These are phyloP conservation scores for Tinea pellionella DNA, from an alignment of 2,888 invertebrate genomes.

Conservation along the genomic window DNA sequence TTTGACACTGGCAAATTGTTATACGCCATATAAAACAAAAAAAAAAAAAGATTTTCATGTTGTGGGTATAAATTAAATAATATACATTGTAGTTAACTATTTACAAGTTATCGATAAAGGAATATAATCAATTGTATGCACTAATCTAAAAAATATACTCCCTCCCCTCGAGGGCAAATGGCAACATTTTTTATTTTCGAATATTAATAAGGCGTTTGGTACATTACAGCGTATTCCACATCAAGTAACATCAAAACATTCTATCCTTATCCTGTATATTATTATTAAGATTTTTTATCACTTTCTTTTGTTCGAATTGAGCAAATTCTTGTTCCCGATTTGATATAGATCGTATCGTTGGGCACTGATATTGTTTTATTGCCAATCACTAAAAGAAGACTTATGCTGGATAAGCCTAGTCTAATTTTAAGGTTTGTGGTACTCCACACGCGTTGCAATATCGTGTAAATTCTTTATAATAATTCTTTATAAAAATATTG, in stretches of 20 bases:
- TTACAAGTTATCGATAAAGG: not conserved
- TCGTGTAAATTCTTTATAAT: too few species aligned
- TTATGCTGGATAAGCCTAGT: too few species aligned
- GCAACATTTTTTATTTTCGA: conserved; percentile 65
- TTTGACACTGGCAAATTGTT: too few species aligned
- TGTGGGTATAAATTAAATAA: too few species aligned
- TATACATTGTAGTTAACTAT: too few species aligned
- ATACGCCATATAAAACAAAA: too few species aligned
- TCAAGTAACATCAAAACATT: conserved; percentile 44
- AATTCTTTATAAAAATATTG: too few species aligned
- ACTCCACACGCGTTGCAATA: too few species aligned
- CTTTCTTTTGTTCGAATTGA: conserved; percentile 34
- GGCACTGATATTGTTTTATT: not conserved
- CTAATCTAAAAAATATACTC: conserved; percentile 44
- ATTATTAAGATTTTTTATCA: conserved; percentile 23
- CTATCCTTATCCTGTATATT: conserved; percentile 26
- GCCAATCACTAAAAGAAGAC: too few species aligned
- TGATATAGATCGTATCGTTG: not conserved
- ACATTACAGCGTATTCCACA: conserved; percentile 64
- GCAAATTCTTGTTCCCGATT: not conserved
- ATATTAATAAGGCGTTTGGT: conserved; percentile 64
- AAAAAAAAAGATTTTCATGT: too few species aligned
- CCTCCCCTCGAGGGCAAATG: conserved; percentile 49
- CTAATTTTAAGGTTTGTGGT: too few species aligned
- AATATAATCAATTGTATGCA: conserved; percentile 17